These are phyloP conservation scores for Sycophila sp. DNA, from an alignment of 1,140 invertebrate species.

Conservation along the genomic window DNA sequence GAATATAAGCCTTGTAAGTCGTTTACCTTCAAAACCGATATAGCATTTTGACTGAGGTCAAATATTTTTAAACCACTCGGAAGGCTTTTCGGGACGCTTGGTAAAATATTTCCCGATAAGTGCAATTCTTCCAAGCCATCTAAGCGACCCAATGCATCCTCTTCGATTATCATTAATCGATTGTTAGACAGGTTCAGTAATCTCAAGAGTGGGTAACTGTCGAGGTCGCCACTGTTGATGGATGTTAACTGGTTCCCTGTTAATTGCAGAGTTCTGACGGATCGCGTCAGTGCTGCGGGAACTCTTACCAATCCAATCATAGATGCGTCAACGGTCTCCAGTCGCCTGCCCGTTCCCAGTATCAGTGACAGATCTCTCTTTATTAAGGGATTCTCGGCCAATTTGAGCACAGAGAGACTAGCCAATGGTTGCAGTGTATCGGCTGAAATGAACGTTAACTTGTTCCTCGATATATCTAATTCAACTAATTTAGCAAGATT, in stretches of 20 bases:
- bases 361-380: constrained; percentile 72
- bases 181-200: constrained; percentile 86
- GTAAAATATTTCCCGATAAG: constrained; percentile 80
- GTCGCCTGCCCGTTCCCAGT: constrained; percentile 74
- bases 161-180: constrained; percentile 79
- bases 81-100: constrained; percentile 73
- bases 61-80: constrained; percentile 72
- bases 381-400: constrained; percentile 77
- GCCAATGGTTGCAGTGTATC: constrained; percentile 79
- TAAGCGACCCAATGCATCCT: constrained; percentile 85
- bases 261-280: constrained; percentile 81
- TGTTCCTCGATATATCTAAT: constrained; percentile 83
- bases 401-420: constrained; percentile 78
- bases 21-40: constrained; percentile 72
- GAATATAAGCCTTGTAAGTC: constrained; percentile 78
- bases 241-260: constrained; percentile 79
- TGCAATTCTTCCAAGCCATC: constrained; percentile 83
- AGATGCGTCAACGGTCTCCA: constrained; percentile 85
- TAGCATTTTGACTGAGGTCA: constrained; percentile 74
- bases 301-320: constrained; percentile 81
- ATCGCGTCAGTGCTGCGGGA: constrained; percentile 84
- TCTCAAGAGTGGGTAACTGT: constrained; percentile 86
- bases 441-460: constrained; percentile 73
- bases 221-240: constrained; percentile 85
- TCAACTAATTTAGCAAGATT: constrained; percentile 76